Percentiles rank a stretch among this genome's conserved stretches.
Conservation (phyloP, 2,888 invertebrate genomes). For the Pyrochroa serraticornis region DNA sequence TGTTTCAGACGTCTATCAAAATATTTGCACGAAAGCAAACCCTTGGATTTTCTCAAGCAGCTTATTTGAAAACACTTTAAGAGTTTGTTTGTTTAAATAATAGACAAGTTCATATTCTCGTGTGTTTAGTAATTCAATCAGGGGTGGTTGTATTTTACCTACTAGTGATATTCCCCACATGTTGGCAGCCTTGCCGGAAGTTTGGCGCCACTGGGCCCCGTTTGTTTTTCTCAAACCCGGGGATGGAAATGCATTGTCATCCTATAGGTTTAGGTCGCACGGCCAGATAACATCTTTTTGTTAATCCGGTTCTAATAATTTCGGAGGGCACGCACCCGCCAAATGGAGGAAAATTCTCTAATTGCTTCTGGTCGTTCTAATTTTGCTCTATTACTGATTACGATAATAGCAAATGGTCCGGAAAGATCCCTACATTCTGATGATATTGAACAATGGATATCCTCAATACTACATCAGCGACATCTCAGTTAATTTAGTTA, state of each 20-base stretch:
- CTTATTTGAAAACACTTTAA: slow-evolving; percentile 57
- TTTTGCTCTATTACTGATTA: too few species aligned
- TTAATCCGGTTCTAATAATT: slow-evolving; percentile 5
- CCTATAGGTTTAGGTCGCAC: slow-evolving; percentile 36
- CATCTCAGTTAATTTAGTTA: too few species aligned
- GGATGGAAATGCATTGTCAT: slow-evolving; percentile 46
- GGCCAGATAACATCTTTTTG: slow-evolving; percentile 34
- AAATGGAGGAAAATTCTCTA: too few species aligned
- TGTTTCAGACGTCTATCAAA: slow-evolving; percentile 36
- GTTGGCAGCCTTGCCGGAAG: slow-evolving; percentile 54
- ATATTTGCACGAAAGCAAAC: slow-evolving; percentile 49
- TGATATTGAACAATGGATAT: too few species aligned
- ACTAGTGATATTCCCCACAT: slow-evolving; percentile 51
- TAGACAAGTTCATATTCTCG: slow-evolving; percentile 55
- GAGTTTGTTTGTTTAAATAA: slow-evolving; percentile 59
- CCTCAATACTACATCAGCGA: too few species aligned
- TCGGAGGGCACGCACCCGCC: too few species aligned
- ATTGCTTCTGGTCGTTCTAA: too few species aligned
- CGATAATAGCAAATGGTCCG: too few species aligned
- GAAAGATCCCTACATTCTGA: too few species aligned
- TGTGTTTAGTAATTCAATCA: slow-evolving; percentile 54
- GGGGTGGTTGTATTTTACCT: slow-evolving; percentile 47
- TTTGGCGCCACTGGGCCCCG: slow-evolving; percentile 54
- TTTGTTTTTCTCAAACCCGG: slow-evolving; percentile 54
- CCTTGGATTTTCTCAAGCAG: slow-evolving; percentile 45